Evolutionary conservation across 92 coral and sea anemone species (phyloP).

Genomic region (Epizoanthus scotinus): DNA sequence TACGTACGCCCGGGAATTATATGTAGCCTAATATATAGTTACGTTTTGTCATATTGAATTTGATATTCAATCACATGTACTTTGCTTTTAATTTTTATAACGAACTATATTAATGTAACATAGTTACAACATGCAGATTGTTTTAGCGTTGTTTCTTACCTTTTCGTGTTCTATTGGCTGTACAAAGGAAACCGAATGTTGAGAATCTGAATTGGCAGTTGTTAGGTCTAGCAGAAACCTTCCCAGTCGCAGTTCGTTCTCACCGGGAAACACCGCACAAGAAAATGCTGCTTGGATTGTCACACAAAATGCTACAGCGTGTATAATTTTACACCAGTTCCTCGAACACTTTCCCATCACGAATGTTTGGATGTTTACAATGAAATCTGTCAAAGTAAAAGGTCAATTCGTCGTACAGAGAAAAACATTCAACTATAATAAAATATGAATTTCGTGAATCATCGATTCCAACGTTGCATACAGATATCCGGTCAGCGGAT

Average conservation of each 20-base stretch:
- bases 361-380: background rate
- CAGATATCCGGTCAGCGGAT: slow-evolving; percentile 30
- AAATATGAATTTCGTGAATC: background rate
- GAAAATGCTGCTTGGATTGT: slow-evolving; percentile 68
- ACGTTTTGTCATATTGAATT: no score
- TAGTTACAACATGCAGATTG: no score
- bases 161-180: slow-evolving; percentile 73
- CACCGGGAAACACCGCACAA: slow-evolving; percentile 80
- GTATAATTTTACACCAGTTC: slow-evolving; percentile 57
- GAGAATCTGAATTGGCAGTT: slow-evolving; percentile 26
- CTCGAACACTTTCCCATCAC: slow-evolving; percentile 57
- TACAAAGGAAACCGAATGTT: slow-evolving; percentile 69
- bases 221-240: slow-evolving; percentile 52
- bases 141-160: slow-evolving; percentile 45
- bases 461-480: background rate
- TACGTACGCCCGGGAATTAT: no score
- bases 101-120: background rate
- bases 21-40: no score
- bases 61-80: no score
- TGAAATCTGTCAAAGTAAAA: slow-evolving; percentile 6
- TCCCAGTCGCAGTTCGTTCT: slow-evolving; percentile 77
- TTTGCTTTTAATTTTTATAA: no score
- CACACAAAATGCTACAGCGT: slow-evolving; percentile 58
- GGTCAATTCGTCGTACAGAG: background rate
- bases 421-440: background rate